Base-by-base conservation (phyloP, 2,113 vertebrate species). In the Rattus rattus region DNA sequence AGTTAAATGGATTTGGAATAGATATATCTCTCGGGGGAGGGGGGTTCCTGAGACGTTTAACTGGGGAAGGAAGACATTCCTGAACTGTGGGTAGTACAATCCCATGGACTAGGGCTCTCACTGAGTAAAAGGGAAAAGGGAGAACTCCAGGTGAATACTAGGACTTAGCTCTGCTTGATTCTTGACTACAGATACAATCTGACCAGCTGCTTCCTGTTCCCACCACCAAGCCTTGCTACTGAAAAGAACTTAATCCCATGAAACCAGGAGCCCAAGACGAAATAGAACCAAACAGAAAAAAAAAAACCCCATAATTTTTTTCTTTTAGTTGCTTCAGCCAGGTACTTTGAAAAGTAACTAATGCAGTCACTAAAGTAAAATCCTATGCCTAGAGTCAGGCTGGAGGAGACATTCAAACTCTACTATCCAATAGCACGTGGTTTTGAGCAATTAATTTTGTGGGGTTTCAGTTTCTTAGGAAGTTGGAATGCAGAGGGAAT, bases 361-460 rank as follows among this genome's bases (percentile, higher is more conserved):
- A 39, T 28, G 5, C 36, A n/a, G 13, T 88, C 49, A 88, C 5
- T 39, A 20, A 70, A 94, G 61, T 43, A 67, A 83, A 75, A 30
- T 75, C 13, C 26, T 11, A 0, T 83, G 67, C 81, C 77, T 93
- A 47, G 90, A 39, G 56, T 94, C 36, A 85, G 36, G 67, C 7
- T 94, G 13, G 28, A 52, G 52, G 26, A 90, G 1, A 90, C 73
- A 72, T 92, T 92, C 10, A 90, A 89, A 24, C 91, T 76, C 72
- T 96, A 13, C 30, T 16, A 43, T 43, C 36, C 84, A 47, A 79
- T 1, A 75, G 9, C 43, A 54, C n/a, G 16, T 69, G 24, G 73
- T 30, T 43, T 65, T 84, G 16, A 88, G 43, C 9, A 93, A 88
- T 90, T 81, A 24, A 61, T 69, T 83, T 96, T 69, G 92, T 91